phyloP scores from a whole-genome alignment of 1,140 invertebrate genomes.

The Bombus vancouverensis region DNA sequence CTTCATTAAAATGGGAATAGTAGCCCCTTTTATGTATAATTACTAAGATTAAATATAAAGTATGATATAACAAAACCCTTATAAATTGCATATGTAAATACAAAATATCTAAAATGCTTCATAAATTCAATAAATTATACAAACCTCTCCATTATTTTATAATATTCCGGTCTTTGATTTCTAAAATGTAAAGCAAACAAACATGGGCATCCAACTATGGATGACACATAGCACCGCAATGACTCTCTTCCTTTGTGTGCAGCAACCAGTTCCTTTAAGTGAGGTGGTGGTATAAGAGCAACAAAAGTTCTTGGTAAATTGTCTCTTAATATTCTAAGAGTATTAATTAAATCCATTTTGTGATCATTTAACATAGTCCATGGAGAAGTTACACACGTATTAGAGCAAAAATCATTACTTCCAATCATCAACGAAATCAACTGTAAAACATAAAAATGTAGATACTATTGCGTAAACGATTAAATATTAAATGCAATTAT shows the following conservation, averaged over 20 bases:
- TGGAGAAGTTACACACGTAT: constrained; percentile 83
- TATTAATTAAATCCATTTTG: constrained; percentile 80
- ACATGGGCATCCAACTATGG: constrained; percentile 81
- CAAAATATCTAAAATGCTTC: background rate
- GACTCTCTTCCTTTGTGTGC: constrained; percentile 66
- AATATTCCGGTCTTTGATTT: constrained; percentile 62
- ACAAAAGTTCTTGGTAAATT: constrained; percentile 86
- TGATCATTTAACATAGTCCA: constrained; percentile 80
- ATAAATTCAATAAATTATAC: constrained; percentile 48
- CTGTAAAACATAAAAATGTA: constrained; percentile 78
- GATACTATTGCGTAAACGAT: background rate
- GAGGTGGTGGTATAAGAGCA: constrained; percentile 83
- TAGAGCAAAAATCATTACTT: constrained; percentile 87
- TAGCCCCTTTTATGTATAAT: fast-evolving
- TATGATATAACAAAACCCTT: too few relatives aligned
- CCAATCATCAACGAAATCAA: constrained; percentile 87
- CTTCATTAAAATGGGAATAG: too few relatives aligned
- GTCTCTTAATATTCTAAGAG: constrained; percentile 83
- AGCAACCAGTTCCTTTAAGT: constrained; percentile 71
- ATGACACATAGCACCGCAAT: constrained; percentile 74
- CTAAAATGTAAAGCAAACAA: constrained; percentile 76
- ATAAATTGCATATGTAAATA: too few relatives aligned
- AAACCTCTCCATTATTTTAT: constrained; percentile 78
- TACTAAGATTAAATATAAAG: too few relatives aligned
- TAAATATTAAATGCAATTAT: too few relatives aligned